Evolutionary conservation across 1,140 invertebrate species (phyloP), one percentile per base, ranked within the genome.

Genomic region (Pogonomyrmex barbatus): DNA sequence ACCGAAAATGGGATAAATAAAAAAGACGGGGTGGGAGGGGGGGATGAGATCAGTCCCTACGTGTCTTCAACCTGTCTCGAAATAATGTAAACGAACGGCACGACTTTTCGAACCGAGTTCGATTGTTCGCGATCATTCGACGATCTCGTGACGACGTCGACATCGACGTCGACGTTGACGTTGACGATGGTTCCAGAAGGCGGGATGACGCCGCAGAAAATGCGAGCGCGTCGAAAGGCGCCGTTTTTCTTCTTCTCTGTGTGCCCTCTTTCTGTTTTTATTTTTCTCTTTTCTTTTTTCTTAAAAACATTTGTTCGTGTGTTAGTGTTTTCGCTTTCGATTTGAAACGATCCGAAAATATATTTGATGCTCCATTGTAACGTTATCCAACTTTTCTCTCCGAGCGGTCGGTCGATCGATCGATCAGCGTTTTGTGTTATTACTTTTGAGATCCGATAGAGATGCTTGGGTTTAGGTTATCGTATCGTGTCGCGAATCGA

Each of bases 121-220:
- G 63, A 65, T 42, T 42, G 63, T 65, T 65, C 63, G 65, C 42
- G 65, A 68, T 68, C 10, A 4, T 68, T 68, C 42, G 65, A 68
- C 2, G n/a, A 68, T 30, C 17, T 6, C 54, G 56, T 2, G 24
- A 2, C 56, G 56, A 14, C 56, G 24, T 24, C 24, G 9, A 30
- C 17, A 33, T n/a, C 36, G 8, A 9, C 6, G 36, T 3, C 56
- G 56, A 14, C 56, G 24, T 24, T 17, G 9, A 30, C 17, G 62
- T n/a, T 17, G 8, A 9, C 6, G 36, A 65, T 24, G 39, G 4
- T 12, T 65, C 39, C n/a, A 42, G 39, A 67, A 67, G 39, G 39
- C 8, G n/a, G 39, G 0, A 67, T 67, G 63, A 67, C 63, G 4
- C 42, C 17, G 63, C 63, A n/a, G 2, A 24, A 45, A 45, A 42